Percentiles rank a stretch among this genome's conserved stretches.
phyloP scores from a whole-genome alignment of 2,888 invertebrate genomes.

The Amphipyra berbera region DNA sequence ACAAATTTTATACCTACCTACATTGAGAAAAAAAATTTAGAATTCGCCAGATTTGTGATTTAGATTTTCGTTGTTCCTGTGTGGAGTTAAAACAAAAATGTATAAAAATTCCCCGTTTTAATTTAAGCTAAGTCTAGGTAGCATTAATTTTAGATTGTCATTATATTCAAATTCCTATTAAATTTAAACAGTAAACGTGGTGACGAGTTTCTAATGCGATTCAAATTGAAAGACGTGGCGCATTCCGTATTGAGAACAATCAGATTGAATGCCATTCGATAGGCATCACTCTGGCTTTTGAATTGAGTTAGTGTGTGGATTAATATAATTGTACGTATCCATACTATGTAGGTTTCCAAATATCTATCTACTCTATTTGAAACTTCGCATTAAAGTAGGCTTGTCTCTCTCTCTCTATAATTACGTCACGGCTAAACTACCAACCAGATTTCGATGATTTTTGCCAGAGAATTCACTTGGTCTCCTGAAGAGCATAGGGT shows the following conservation, averaged over 20 bases:
- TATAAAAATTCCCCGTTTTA: slow-evolving; percentile 9
- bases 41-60: slow-evolving; percentile 15
- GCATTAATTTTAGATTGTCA: slow-evolving; percentile 20
- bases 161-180: slow-evolving; percentile 44
- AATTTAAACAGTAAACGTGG: slow-evolving; percentile 32
- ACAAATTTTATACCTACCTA: neutral
- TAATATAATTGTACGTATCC: slow-evolving; percentile 7
- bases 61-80: slow-evolving; percentile 10
- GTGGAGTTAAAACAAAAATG: slow-evolving; percentile 12
- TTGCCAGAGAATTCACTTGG: too few relatives aligned
- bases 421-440: too few relatives aligned
- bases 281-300: slow-evolving; percentile 33
- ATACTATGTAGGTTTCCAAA: neutral
- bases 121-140: slow-evolving; percentile 1
- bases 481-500: too few relatives aligned
- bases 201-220: slow-evolving; percentile 28
- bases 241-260: slow-evolving; percentile 49
- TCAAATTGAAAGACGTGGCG: slow-evolving; percentile 46
- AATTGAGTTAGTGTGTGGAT: slow-evolving; percentile 28
- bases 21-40: slow-evolving; percentile 13
- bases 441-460: too few relatives aligned
- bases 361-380: neutral
- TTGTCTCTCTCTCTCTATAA: too few relatives aligned
- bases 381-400: neutral
- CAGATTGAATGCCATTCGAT: slow-evolving; percentile 47